phyloP scores from a whole-genome alignment of 2,797 vertebrate genomes.

The Falco naumanni region DNA sequence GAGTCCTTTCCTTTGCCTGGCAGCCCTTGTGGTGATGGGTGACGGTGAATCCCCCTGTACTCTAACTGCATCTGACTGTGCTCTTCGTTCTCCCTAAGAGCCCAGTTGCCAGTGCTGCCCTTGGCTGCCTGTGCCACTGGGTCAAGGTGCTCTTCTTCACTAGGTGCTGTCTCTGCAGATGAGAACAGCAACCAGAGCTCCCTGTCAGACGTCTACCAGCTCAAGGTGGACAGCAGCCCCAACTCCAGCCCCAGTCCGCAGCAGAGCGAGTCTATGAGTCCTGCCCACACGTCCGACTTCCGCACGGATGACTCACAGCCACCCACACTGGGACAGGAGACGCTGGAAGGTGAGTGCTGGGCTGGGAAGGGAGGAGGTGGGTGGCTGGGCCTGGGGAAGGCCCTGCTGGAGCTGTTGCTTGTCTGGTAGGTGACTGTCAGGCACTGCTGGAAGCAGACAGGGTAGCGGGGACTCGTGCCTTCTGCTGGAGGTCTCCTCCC shows the following conservation, averaged over 20 bases:
- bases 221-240: conserved; percentile 96
- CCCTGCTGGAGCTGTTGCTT: neutral
- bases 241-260: conserved; percentile 92
- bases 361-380: neutral
- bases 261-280: conserved; percentile 92
- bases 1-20: neutral
- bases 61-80: neutral
- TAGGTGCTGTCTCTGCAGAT: conserved; percentile 81
- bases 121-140: neutral
- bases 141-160: conserved; percentile 47
- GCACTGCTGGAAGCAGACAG: neutral
- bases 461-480: neutral
- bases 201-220: conserved; percentile 91
- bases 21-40: neutral
- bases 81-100: neutral
- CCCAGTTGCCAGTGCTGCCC: accelerated
- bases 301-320: conserved; percentile 95
- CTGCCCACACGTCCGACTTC: conserved; percentile 87
- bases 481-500: neutral
- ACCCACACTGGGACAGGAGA: conserved; percentile 95
- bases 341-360: conserved; percentile 86
- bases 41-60: neutral
- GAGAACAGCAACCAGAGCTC: conserved; percentile 99
- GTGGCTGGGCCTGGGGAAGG: neutral
- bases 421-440: accelerated